phyloP scores from a whole-genome alignment of 92 coral and sea anemone genomes.

The Palythoa grandiflora region DNA sequence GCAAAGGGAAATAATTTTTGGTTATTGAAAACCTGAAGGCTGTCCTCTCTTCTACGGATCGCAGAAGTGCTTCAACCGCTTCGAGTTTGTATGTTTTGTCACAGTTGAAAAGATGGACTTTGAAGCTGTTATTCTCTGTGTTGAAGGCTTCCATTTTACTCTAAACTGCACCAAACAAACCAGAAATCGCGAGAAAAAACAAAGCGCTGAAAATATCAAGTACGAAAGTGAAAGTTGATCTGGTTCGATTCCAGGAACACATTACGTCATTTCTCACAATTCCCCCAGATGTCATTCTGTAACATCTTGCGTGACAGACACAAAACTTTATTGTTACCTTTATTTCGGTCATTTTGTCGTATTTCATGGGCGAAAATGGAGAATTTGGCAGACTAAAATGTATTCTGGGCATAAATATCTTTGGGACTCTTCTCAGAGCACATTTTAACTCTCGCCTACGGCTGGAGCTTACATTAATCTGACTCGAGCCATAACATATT shows the following conservation, averaged over 20 bases:
- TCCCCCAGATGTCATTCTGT: not conserved
- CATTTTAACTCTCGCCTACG: no score
- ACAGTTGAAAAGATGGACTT: conserved; percentile 81
- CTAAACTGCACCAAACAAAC: not conserved
- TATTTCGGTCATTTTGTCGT: no score
- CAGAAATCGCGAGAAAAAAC: not conserved
- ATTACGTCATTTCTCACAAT: conserved; percentile 10
- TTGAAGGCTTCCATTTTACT: not conserved
- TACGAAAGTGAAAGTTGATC: conserved; percentile 15
- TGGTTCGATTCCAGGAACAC: conserved; percentile 8
- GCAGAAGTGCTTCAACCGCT: conserved; percentile 57
- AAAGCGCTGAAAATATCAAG: not conserved
- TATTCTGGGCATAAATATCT: no score
- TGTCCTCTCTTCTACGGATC: conserved; percentile 32
- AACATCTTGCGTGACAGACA: no score
- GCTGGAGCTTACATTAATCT: no score
- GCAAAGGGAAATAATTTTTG: conserved; percentile 27
- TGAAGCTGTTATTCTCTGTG: not conserved
- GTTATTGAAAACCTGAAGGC: not conserved
- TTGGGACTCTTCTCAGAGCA: no score
- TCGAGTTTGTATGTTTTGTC: conserved; percentile 74
- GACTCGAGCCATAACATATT: no score
- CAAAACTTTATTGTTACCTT: no score
- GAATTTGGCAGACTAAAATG: no score
- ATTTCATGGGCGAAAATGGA: no score